phyloP scores from a whole-genome alignment of 37 sponge, comb jelly and placozoan species.

The Halichondria panicea region DNA sequence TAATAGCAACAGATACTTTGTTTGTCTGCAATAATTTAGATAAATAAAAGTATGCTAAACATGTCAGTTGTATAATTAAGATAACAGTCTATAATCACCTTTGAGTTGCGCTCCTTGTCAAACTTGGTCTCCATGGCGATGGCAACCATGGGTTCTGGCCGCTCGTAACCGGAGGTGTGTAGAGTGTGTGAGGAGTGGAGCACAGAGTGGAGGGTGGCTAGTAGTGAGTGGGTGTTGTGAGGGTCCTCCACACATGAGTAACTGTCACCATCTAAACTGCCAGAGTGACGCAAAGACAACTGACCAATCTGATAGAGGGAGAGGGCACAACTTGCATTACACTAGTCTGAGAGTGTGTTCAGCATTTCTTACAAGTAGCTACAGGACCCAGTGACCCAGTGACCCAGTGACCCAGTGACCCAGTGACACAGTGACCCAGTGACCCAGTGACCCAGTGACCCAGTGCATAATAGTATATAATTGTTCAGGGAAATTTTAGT shows the following conservation, averaged over 20 bases:
- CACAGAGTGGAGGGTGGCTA: slow-evolving; percentile 11
- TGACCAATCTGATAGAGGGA: slow-evolving; percentile 44
- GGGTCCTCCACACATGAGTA: slow-evolving; percentile 18
- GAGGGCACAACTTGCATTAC: too few relatives aligned
- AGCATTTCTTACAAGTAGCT: too few relatives aligned
- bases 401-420: background rate
- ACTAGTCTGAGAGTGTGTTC: too few relatives aligned
- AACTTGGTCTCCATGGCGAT: slow-evolving; percentile 70
- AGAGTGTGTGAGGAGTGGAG: background rate
- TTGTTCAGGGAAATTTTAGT: too few relatives aligned
- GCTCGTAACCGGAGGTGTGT: background rate
- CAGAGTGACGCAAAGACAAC: slow-evolving; percentile 43
- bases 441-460: too few relatives aligned
- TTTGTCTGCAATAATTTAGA: slow-evolving; percentile 24
- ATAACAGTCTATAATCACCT: slow-evolving; percentile 11
- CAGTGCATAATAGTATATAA: too few relatives aligned
- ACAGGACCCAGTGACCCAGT: too few relatives aligned
- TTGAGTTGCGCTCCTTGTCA: slow-evolving; percentile 27
- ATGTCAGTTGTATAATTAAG: background rate
- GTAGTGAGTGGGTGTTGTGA: background rate
- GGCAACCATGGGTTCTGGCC: slow-evolving; percentile 46
- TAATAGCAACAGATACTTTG: slow-evolving; percentile 57
- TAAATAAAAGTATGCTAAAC: background rate
- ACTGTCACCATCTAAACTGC: slow-evolving; percentile 9
- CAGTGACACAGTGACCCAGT: background rate